Conservation (phyloP, 2,888 invertebrate species). For the Galerucella nymphaeae region DNA sequence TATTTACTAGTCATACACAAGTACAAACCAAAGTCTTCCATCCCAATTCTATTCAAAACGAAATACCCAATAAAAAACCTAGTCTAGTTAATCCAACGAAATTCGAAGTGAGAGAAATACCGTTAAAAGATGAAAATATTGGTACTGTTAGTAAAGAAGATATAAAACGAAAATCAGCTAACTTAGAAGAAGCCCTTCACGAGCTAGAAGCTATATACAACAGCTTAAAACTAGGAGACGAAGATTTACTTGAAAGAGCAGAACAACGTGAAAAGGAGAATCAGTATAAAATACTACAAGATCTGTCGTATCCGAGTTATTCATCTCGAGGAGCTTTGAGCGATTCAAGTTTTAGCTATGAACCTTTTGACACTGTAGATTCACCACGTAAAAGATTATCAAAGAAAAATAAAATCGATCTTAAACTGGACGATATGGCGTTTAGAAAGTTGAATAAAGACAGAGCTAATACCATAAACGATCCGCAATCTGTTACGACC, state of each 20-base stretch:
- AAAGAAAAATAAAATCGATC: slow-evolving; percentile 69
- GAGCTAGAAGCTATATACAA: slow-evolving; percentile 93
- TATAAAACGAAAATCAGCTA: slow-evolving; percentile 74
- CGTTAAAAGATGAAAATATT: slow-evolving; percentile 9
- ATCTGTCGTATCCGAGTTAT: slow-evolving; percentile 51
- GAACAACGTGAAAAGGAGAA: slow-evolving; percentile 74
- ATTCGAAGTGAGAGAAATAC: slow-evolving; percentile 11
- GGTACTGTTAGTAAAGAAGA: slow-evolving; percentile 46
- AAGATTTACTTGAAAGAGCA: slow-evolving; percentile 82
- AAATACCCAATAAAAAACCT: slow-evolving; percentile 45
- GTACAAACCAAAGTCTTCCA: slow-evolving; percentile 61
- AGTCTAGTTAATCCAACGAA: slow-evolving; percentile 6
- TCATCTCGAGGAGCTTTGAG: slow-evolving; percentile 59
- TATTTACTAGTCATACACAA: slow-evolving; percentile 61
- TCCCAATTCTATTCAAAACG: slow-evolving; percentile 45
- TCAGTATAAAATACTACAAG: slow-evolving; percentile 54
- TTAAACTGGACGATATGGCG: slow-evolving; percentile 83
- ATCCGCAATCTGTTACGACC: slow-evolving; percentile 66
- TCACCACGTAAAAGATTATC: slow-evolving; percentile 55
- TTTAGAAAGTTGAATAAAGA: slow-evolving; percentile 77
- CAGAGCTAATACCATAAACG: slow-evolving; percentile 65
- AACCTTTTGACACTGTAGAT: slow-evolving; percentile 59
- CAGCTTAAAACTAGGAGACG: slow-evolving; percentile 85
- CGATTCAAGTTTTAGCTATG: slow-evolving; percentile 63
- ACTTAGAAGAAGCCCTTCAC: slow-evolving; percentile 87